Base-by-base conservation (phyloP, 37 sponge, comb jelly and placozoan species). In the Dysidea cf. avara region DNA sequence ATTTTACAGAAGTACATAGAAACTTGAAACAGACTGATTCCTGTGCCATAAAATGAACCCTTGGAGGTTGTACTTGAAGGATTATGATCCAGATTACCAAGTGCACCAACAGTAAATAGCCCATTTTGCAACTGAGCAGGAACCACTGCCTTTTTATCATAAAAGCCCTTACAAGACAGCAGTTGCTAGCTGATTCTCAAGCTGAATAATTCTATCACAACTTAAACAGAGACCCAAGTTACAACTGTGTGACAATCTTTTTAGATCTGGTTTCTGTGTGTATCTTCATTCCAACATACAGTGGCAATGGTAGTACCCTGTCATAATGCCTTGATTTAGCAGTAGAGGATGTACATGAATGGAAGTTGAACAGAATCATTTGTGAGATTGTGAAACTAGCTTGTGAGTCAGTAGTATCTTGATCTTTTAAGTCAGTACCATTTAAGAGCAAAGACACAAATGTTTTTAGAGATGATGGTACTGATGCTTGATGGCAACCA, bases 151-250 rank as follows among this genome's bases (percentile, higher is more conserved):
- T n/a, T n/a, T n/a, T n/a, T n/a, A n/a, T n/a, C n/a, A n/a, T n/a
- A n/a, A n/a, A n/a, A n/a, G n/a, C n/a, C n/a, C n/a, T n/a, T n/a
- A n/a, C n/a, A n/a, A n/a, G n/a, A 68, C 69, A 68, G 49, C 69
- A 68, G 69, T 68, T 12, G 69, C 69, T 14, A 68, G 69, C 52
- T 68, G 49, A 50, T 48, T 68, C 49, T 68, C 69, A 68, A 68
- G 24, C 7, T 68, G 69, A 37, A 46, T 12, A 14, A 43, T 48
- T 38, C 49, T 5, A 48, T 40, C 69, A 46, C 46, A 68, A 22
- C 69, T 68, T 24, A 68, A n/a, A 68, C 69, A 47, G 13, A 40
- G 49, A 4, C 69, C 69, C 12, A 68, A 68, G 14, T 40, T 40
- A 43, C 14, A 68, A 38, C 21, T 68, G 50, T 43, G 69, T 68